Evolutionary conservation across 2,113 vertebrate species (phyloP).

Genomic region (Narcine bancroftii): DNA sequence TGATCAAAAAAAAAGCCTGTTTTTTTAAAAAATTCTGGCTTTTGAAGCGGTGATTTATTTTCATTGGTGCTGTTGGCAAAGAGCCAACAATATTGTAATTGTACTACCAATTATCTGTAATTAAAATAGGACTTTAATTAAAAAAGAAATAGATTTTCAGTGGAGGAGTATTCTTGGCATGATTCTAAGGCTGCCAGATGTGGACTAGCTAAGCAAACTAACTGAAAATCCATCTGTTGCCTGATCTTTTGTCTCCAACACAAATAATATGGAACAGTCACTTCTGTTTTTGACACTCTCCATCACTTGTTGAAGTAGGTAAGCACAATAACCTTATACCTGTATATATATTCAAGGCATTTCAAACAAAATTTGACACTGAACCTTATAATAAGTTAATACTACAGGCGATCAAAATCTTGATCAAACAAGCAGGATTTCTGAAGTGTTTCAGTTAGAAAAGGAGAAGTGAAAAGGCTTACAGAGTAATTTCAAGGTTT

Average conservation of each 20-base stretch:
- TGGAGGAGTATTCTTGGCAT: neutral
- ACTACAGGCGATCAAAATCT: too few relatives aligned
- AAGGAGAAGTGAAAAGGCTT: too few relatives aligned
- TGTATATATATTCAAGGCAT: too few relatives aligned
- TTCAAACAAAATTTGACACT: too few relatives aligned
- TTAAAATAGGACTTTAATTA: slow-evolving; percentile 31
- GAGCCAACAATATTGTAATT: neutral
- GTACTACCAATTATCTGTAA: slow-evolving; percentile 7
- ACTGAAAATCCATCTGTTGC: slow-evolving; percentile 37
- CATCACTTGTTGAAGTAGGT: neutral
- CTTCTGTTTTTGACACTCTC: neutral
- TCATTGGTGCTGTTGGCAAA: neutral
- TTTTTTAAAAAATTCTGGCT: neutral
- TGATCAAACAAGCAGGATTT: too few relatives aligned
- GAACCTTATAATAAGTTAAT: too few relatives aligned
- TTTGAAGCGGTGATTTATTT: slow-evolving; percentile 19
- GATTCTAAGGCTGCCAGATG: slow-evolving; percentile 3
- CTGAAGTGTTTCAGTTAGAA: too few relatives aligned
- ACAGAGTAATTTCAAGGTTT: too few relatives aligned
- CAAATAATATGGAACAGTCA: slow-evolving; percentile 40
- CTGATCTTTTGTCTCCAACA: slow-evolving; percentile 11
- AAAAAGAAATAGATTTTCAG: neutral
- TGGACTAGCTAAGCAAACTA: neutral
- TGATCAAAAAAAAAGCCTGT: neutral
- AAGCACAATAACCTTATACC: too few relatives aligned